Evolutionary conservation across 2,888 invertebrate genomes (phyloP).

Genomic region (Drosophila kuntzei): DNA sequence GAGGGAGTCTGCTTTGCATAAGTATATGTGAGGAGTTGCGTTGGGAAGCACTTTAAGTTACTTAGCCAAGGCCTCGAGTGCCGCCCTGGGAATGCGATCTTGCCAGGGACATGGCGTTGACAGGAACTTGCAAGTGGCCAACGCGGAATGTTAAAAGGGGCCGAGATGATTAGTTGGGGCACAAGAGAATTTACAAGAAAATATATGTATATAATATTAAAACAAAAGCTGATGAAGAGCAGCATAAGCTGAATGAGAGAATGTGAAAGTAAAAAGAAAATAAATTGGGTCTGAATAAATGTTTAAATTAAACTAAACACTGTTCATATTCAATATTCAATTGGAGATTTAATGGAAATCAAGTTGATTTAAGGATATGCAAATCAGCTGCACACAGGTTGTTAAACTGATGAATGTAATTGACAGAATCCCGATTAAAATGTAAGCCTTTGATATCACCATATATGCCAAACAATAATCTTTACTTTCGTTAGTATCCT

Average conservation of each 20-base stretch:
- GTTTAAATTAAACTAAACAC: neutral
- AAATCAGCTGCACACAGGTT: constrained; percentile 11
- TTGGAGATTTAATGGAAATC: neutral
- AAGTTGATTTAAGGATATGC: neutral
- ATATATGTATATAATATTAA: constrained; percentile 37
- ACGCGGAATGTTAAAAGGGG: constrained; percentile 40
- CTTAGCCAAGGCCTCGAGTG: constrained; percentile 58
- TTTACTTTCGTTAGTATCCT: neutral
- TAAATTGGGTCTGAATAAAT: neutral
- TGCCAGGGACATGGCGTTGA: constrained; percentile 43
- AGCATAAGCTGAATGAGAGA: neutral
- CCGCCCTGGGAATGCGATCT: constrained; percentile 54
- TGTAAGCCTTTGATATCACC: constrained; percentile 30
- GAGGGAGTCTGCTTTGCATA: constrained; percentile 26
- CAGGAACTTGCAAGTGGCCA: constrained; percentile 69
- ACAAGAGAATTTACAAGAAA: constrained; percentile 43
- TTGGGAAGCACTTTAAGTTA: constrained; percentile 65
- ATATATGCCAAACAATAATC: constrained; percentile 21
- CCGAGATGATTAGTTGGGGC: constrained; percentile 51
- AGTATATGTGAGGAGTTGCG: constrained; percentile 27
- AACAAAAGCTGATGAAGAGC: constrained; percentile 25
- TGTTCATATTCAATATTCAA: neutral
- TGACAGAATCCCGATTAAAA: constrained; percentile 37
- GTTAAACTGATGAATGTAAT: constrained; percentile 27
- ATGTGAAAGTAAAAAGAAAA: neutral